Evolutionary conservation across 2,797 vertebrate genomes (phyloP).

Genomic region (Anguilla megastoma): DNA sequence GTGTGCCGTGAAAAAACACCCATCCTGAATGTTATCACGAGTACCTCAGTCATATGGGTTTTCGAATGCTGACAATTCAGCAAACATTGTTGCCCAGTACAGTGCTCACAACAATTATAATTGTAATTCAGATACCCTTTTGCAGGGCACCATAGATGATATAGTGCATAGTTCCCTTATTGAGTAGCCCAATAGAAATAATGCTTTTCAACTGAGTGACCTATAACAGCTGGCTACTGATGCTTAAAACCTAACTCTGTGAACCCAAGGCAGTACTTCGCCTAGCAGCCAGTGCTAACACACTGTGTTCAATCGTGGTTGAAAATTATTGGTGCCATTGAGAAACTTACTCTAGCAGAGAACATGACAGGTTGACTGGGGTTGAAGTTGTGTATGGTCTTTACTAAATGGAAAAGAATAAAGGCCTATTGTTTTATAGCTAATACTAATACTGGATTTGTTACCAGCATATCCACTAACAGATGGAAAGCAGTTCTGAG

Average conservation of each 20-base stretch:
- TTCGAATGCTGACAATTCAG: not conserved
- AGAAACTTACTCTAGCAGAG: constrained; percentile 15
- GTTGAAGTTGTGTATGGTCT: not conserved
- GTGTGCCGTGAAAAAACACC: not conserved
- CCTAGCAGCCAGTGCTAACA: not conserved
- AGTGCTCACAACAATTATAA: not conserved
- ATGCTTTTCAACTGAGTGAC: not conserved
- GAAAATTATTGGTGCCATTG: constrained; percentile 4
- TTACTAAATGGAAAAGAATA: not conserved
- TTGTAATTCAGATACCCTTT: not conserved
- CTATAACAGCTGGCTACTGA: not conserved
- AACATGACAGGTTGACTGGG: constrained; percentile 13
- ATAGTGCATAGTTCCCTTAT: not conserved
- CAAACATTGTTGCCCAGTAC: not conserved
- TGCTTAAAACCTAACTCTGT: not conserved
- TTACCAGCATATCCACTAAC: not conserved
- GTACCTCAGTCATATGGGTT: too few species aligned
- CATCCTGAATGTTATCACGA: not conserved
- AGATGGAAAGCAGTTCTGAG: not conserved
- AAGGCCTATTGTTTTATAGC: not conserved
- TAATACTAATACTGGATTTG: not conserved
- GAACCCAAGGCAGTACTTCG: not conserved
- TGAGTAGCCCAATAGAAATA: not conserved
- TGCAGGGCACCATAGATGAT: not conserved
- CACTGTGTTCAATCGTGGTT: not conserved